These are phyloP conservation scores for Lonchura striata DNA, from an alignment of 2,113 vertebrate species.

Conservation along the genomic window DNA sequence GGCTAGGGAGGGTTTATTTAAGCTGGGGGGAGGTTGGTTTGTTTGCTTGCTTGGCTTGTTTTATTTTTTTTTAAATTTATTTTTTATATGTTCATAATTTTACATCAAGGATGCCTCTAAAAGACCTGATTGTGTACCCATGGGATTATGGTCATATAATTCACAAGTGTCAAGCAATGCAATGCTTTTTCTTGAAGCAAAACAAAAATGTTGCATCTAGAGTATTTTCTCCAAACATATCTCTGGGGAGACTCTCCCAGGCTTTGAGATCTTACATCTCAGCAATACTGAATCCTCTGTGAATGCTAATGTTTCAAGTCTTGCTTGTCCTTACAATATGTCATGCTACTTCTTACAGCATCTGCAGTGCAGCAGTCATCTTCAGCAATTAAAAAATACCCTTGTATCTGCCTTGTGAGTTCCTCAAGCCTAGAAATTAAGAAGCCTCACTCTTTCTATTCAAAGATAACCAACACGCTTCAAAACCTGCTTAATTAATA, in stretches of 20 bases:
- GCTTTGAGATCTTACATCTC: background rate
- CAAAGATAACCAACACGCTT: background rate
- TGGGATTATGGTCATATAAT: background rate
- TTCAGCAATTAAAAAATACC: background rate
- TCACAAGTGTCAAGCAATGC: background rate
- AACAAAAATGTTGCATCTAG: background rate
- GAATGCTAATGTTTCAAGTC: background rate
- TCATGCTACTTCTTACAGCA: background rate
- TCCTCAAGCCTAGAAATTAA: background rate
- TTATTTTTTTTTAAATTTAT: no score
- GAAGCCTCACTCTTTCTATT: background rate
- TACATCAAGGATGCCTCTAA: background rate
- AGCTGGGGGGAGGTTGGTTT: no score
- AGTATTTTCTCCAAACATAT: background rate
- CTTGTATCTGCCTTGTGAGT: background rate
- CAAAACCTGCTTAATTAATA: background rate
- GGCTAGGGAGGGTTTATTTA: background rate
- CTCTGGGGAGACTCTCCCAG: background rate
- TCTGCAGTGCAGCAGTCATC: background rate
- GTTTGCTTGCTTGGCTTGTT: background rate
- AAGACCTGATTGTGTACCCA: background rate
- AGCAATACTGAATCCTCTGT: background rate
- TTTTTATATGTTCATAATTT: background rate
- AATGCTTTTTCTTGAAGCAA: conserved; percentile 7
- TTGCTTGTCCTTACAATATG: background rate